Base-by-base conservation (phyloP, 1,140 invertebrate genomes). In the Drosophila saltans region DNA sequence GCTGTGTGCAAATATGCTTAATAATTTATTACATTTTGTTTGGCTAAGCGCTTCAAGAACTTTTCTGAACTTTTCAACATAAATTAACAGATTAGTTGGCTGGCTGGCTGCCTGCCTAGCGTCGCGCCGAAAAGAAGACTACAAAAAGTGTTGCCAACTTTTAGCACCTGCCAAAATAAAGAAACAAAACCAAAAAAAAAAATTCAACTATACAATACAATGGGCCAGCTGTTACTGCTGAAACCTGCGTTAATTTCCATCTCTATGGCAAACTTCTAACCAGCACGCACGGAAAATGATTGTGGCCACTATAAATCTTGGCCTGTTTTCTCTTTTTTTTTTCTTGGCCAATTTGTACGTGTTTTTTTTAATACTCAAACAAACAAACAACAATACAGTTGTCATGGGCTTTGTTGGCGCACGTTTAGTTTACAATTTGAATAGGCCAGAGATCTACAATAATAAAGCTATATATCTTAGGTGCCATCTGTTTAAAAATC, bases 1-100 rank as follows among this genome's bases (percentile, higher is more conserved):
- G 48, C 59, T 63, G 66, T 81, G 68, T 65, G 66, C 71, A 78
- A 89, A 89, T 89, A 81, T 84, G 80, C 75, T 89, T 73, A 81
- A 89, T 89, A 89, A 89, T 84, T 89, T 89, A 89, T 84, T 89
- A 72, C 84, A 80, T 78, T 84, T 88, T 88, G 83, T 88, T 83
- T 84, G 73, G 45, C 67, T 88, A 89, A 89, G 83, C 84, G 78
- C 75, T 78, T 78, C 69, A 75, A 75, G 79, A 84, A 52, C 45
- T 72, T 80, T 88, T 69, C 66, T 75, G 39, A 89, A 89, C 84
- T 89, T 89, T 89, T 81, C 61, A 80, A 80, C 84, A 89, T 89
- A 89, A 89, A 89, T 89, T 89, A 89, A 89, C 78, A 89, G 84
- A 89, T 89, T 89, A 89, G 84, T 81, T 72, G 75, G 55, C 69